phyloP scores from a whole-genome alignment of 2,113 vertebrate species.

The Apodemus speciosus region DNA sequence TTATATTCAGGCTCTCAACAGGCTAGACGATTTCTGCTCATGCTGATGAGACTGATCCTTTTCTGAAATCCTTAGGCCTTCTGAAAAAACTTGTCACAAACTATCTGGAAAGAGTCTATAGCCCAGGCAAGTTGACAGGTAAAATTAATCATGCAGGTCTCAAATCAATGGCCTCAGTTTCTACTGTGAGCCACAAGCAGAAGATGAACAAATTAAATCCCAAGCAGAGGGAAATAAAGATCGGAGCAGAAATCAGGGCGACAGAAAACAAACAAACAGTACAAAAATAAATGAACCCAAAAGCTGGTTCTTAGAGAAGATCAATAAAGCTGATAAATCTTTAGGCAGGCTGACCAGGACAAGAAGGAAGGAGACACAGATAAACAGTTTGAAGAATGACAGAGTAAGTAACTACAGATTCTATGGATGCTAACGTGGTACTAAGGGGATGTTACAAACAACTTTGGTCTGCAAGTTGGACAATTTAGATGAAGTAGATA shows the following conservation, averaged over 20 bases:
- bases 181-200: slow-evolving; percentile 29
- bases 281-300: slow-evolving; percentile 57
- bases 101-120: background rate
- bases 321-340: slow-evolving; percentile 43
- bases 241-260: slow-evolving; percentile 42
- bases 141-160: background rate
- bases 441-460: slow-evolving; percentile 27
- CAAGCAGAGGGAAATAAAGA: slow-evolving; percentile 53
- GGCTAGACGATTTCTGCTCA: background rate
- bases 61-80: background rate
- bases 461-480: slow-evolving; percentile 32
- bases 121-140: background rate
- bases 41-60: background rate
- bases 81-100: background rate
- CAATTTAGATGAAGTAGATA: slow-evolving; percentile 34
- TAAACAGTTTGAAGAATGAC: slow-evolving; percentile 44
- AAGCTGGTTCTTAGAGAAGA: slow-evolving; percentile 43
- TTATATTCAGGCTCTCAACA: background rate
- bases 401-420: background rate
- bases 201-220: slow-evolving; percentile 54
- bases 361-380: slow-evolving; percentile 57
- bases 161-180: slow-evolving; percentile 52
- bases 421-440: slow-evolving; percentile 32
- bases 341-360: slow-evolving; percentile 42
- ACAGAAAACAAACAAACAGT: slow-evolving; percentile 46